Conservation (phyloP, 2,797 vertebrate genomes). For the Poecilia velifera region DNA sequence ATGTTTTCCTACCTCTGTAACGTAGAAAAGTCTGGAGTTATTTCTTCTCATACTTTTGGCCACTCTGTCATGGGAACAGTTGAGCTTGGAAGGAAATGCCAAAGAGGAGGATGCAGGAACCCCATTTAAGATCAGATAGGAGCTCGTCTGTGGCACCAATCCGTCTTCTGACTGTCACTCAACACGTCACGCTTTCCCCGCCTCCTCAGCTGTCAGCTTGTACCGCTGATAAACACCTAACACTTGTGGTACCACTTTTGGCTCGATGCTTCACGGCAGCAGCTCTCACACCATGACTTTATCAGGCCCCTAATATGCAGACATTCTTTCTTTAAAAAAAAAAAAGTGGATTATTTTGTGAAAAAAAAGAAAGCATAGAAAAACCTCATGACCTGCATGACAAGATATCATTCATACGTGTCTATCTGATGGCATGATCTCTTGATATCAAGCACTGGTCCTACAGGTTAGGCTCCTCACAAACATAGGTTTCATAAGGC, state of each 20-base stretch:
- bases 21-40: conserved; percentile 68
- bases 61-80: conserved; percentile 33
- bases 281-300: neutral
- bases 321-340: neutral
- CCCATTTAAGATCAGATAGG: conserved; percentile 63
- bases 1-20: conserved; percentile 70
- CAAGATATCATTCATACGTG: conserved; percentile 33
- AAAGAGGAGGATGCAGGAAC: conserved; percentile 53
- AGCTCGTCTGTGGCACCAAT: conserved; percentile 30
- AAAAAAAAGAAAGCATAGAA: neutral
- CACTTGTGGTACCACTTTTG: neutral
- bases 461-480: conserved; percentile 36
- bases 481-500: neutral
- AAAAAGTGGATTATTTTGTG: neutral
- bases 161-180: conserved; percentile 35
- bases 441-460: conserved; percentile 21
- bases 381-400: conserved; percentile 13
- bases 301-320: neutral
- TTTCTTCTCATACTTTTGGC: conserved; percentile 62
- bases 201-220: conserved; percentile 38
- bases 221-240: neutral
- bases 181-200: conserved; percentile 24
- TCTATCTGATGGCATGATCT: conserved; percentile 53
- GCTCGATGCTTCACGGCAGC: neutral
- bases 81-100: conserved; percentile 58